phyloP scores from a whole-genome alignment of 2,888 invertebrate genomes.

The Folsomia manolachei region DNA sequence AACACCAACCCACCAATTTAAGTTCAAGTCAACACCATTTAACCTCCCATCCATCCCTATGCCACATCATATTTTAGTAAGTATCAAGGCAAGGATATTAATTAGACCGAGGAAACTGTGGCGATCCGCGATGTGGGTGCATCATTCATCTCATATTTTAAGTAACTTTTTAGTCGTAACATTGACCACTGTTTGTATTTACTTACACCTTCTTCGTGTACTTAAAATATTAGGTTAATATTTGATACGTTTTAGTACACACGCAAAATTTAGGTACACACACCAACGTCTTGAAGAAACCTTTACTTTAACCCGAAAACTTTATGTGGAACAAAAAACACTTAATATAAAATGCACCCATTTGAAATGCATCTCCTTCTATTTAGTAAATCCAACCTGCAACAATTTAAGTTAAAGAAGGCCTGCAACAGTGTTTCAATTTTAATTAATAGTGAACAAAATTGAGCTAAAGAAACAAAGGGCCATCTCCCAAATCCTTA shows the following conservation, averaged over 20 bases:
- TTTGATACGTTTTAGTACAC: too few relatives aligned
- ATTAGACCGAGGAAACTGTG: constrained; percentile 18
- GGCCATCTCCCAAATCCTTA: not conserved
- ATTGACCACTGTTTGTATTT: too few relatives aligned
- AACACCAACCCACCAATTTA: not conserved
- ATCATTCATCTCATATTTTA: too few relatives aligned
- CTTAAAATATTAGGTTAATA: too few relatives aligned
- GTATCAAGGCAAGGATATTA: not conserved
- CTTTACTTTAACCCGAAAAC: not conserved
- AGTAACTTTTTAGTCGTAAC: too few relatives aligned
- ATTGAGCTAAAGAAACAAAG: not conserved
- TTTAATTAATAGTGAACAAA: not conserved
- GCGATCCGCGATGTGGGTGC: constrained; percentile 6
- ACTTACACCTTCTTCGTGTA: too few relatives aligned
- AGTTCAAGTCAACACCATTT: not conserved
- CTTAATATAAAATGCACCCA: not conserved
- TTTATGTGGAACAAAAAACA: not conserved
- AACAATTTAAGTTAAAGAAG: not conserved
- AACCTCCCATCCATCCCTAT: too few relatives aligned
- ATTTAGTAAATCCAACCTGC: not conserved
- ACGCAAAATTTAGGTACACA: not conserved
- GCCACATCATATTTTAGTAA: not conserved
- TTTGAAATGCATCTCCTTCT: not conserved
- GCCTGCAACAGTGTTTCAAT: not conserved
- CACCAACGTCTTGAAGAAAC: too few relatives aligned